A percentile compares a stretch with the other conserved stretches of the same genome.
phyloP scores from a whole-genome alignment of 2,888 invertebrate genomes.

The Macaria notata region DNA sequence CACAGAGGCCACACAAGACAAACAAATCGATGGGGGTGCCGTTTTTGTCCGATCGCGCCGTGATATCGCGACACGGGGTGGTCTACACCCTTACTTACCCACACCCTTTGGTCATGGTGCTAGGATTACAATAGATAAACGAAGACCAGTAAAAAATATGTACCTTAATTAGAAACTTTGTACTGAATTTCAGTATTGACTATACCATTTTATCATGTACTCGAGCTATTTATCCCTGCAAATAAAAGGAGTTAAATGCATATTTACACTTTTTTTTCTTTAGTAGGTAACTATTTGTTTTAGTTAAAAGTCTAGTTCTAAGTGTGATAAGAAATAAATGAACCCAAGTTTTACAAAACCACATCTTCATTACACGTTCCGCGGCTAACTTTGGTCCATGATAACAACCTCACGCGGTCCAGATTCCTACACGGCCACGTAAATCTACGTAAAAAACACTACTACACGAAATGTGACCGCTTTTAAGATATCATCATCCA shows the following conservation, averaged over 20 bases:
- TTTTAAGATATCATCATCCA: constrained; percentile 49
- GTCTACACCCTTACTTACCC: constrained; percentile 48
- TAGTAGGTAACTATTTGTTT: too few relatives aligned
- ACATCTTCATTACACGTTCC: constrained; percentile 19
- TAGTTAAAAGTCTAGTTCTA: too few relatives aligned
- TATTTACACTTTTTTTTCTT: too few relatives aligned
- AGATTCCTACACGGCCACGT: constrained; percentile 57
- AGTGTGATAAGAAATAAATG: not conserved
- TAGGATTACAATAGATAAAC: constrained; percentile 4
- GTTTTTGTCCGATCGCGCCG: constrained; percentile 69
- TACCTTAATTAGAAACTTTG: too few relatives aligned
- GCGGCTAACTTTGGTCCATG: constrained; percentile 20
- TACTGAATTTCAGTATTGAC: too few relatives aligned
- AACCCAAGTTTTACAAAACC: constrained; percentile 19
- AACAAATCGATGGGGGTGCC: constrained; percentile 64
- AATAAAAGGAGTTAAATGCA: too few relatives aligned
- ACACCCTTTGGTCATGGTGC: constrained; percentile 19
- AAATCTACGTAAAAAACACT: constrained; percentile 57
- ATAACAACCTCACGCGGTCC: constrained; percentile 40
- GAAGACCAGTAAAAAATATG: too few relatives aligned
- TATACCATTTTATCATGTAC: too few relatives aligned
- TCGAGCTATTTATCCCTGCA: too few relatives aligned
- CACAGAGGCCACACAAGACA: constrained; percentile 57
- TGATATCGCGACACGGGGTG: constrained; percentile 66
- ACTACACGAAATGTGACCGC: constrained; percentile 48